Evolutionary conservation across 1,140 invertebrate genomes (phyloP), one percentile per base, ranked within the genome.

Genomic region (Drosophila dunni): DNA sequence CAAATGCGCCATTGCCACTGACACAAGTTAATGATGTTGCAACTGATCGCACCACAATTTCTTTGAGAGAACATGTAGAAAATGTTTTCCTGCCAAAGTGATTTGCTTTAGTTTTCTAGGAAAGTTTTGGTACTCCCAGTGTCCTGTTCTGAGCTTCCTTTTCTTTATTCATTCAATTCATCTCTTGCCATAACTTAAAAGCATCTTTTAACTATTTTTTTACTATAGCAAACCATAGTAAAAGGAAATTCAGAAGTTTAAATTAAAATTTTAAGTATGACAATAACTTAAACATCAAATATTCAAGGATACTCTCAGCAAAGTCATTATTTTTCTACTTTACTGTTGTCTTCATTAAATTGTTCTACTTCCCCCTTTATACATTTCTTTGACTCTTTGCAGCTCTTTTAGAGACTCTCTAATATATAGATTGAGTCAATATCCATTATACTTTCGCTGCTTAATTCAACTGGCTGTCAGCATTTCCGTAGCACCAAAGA

Each of bases 381-480:
- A n/a, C 7, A 5, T 54, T 38, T 17, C 51, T 6, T 33, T 24
- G 7, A 8, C n/a, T 40, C 33, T 54, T 17, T 9, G 1, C 10
- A 54, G 36, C n/a, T 17, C 13, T 53, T 29, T 36, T 9, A 17
- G 10, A 46, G 46, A 8, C 10, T 7, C 9, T 29, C 3, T 29
- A 29, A 5, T 29, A 48, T 24, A 17, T 53, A 24, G 65, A 62
- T 64, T 88, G 79, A 79, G 75, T 88, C 84, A 79, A 79, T 79
- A 64, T 68, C 70, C 70, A 68, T 68, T 73, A 68, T 29, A 45
- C 17, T 69, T 34, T 51, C 13, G 24, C 15, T 34, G 13, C n/a
- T 38, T 68, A 29, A 13, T 46, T 40, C 15, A 51, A 63, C 46
- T 69, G 78, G 51, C 70, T 78, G 70, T 54, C 60, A 75, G 34